A percentile compares a stretch with the other conserved stretches of the same genome.
phyloP scores from a whole-genome alignment of 2,888 invertebrate species.

The Tholera decimalis region DNA sequence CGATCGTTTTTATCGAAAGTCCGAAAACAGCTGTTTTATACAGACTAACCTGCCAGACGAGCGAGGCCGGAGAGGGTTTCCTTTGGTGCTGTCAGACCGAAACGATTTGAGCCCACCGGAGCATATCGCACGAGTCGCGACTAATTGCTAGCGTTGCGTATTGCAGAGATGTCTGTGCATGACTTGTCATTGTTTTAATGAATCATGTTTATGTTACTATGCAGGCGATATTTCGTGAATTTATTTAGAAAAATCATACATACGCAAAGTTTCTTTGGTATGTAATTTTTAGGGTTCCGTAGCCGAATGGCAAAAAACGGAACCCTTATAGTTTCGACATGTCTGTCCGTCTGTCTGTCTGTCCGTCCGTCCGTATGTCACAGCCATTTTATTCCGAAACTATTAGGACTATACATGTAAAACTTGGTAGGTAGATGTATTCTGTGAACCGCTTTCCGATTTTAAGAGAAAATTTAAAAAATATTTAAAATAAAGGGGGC shows the following conservation, averaged over 20 bases:
- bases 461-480: no score
- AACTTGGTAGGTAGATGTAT: no score
- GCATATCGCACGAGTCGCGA: not conserved
- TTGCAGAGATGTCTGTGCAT: constrained; percentile 2
- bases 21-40: constrained; percentile 1
- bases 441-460: no score
- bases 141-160: constrained; percentile 17
- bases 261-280: not conserved
- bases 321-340: no score
- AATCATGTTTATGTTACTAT: constrained; percentile 20
- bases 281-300: no score
- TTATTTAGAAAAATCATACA: not conserved
- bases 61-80: constrained; percentile 17
- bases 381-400: no score
- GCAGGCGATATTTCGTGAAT: constrained; percentile 2
- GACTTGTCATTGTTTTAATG: constrained; percentile 25
- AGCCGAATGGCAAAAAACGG: no score
- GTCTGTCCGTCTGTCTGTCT: no score
- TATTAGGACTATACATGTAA: no score
- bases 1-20: not conserved
- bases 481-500: no score
- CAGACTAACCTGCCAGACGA: not conserved
- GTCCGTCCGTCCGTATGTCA: no score
- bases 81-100: constrained; percentile 18
- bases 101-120: constrained; percentile 13